phyloP scores from a whole-genome alignment of 92 coral and sea anemone species.

The Porites evermanni region DNA sequence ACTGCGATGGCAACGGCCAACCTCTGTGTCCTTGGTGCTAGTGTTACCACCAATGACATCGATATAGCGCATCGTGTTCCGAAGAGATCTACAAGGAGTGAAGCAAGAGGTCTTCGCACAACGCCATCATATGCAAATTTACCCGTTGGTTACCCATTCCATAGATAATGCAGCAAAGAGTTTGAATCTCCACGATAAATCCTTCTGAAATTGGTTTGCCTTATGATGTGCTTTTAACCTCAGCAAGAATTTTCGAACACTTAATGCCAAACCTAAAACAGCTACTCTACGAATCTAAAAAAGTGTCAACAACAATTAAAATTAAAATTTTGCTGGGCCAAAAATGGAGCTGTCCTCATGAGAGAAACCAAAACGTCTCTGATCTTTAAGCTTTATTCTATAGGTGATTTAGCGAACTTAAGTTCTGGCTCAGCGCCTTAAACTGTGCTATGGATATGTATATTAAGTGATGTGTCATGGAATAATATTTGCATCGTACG shows the following conservation, averaged over 20 bases:
- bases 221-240: neutral
- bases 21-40: conserved; percentile 4
- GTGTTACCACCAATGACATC: neutral
- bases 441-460: neutral
- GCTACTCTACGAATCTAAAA: conserved; percentile 25
- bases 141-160: neutral
- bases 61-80: neutral
- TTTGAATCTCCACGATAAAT: conserved; percentile 15
- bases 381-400: neutral
- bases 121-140: conserved; percentile 12
- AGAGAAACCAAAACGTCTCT: conserved; percentile 1
- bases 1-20: neutral
- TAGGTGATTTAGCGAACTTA: conserved; percentile 16
- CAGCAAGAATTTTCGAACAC: conserved; percentile 10
- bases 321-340: conserved; percentile 48
- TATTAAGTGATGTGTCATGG: neutral
- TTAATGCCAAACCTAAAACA: conserved; percentile 29
- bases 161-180: conserved; percentile 13
- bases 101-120: conserved; percentile 2
- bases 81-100: conserved; percentile 1
- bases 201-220: conserved; percentile 16
- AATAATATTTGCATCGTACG: neutral
- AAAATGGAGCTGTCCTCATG: conserved; percentile 15
- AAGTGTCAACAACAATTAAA: conserved; percentile 16
- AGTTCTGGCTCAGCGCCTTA: conserved; percentile 15